Percentiles rank a stretch among this genome's conserved stretches.
Conservation (phyloP, 37 sponge, comb jelly and placozoan genomes). For the Geodia barretti region DNA sequence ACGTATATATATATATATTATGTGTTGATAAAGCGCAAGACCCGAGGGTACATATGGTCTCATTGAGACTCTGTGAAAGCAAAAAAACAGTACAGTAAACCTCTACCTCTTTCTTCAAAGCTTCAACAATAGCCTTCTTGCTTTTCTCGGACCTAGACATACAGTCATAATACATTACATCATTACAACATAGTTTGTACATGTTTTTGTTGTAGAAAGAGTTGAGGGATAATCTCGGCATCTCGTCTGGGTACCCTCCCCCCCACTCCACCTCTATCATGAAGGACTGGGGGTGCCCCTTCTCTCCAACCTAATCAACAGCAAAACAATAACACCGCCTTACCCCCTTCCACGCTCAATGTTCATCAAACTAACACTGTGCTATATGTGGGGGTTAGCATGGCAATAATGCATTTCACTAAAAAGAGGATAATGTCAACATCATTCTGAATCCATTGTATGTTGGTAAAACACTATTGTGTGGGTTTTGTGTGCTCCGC, state of each 20-base stretch:
- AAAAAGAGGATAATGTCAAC: background rate
- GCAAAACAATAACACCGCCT: no score
- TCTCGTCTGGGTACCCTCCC: slow-evolving; percentile 53
- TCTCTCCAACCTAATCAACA: slow-evolving; percentile 58
- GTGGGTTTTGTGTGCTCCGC: background rate
- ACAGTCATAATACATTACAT: no score
- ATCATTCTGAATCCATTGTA: background rate
- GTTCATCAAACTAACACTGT: no score
- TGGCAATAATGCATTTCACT: background rate
- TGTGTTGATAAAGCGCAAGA: no score
- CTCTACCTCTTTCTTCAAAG: slow-evolving; percentile 32
- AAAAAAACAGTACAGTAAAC: no score
- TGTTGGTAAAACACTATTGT: background rate
- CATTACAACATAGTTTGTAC: no score
- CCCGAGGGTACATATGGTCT: no score
- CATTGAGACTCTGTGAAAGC: no score
- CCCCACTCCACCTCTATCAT: slow-evolving; percentile 73
- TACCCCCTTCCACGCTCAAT: no score
- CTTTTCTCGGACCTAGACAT: background rate
- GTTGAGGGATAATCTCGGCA: slow-evolving; percentile 58
- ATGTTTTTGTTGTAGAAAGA: slow-evolving; percentile 81
- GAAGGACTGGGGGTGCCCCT: slow-evolving; percentile 66
- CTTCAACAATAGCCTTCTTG: slow-evolving; percentile 27
- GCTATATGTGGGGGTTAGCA: no score
- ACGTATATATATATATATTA: no score